Evolutionary conservation across 2,797 vertebrate species (phyloP), one percentile per base, ranked within the genome.

Genomic region (Etheostoma nigrum): DNA sequence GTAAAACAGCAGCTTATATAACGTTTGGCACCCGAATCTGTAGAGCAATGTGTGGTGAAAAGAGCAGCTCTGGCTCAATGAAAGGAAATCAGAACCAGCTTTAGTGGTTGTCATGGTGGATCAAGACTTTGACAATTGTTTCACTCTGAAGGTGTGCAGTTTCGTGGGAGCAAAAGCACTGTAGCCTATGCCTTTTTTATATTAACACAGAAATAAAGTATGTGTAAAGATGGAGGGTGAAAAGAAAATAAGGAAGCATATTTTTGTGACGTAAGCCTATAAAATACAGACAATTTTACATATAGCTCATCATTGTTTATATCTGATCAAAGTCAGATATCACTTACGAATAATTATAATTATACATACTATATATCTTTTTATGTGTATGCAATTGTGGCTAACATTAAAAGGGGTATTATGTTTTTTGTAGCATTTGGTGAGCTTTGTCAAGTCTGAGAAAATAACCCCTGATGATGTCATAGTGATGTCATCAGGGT

Each of bases 1-100:
- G 85, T 84, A 79, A 80, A 88, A 77, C 83, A 76, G 81, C 55
- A 53, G 77, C 72, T 89, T 86, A 83, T 89, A 79, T 79, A 90
- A 89, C 11, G 23, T 64, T 85, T 87, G 82, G 84, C 85, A 51
- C 15, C 44, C 2, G 25, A 64, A 59, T 49, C 36, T 13, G 60
- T 69, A 0, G 25, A 66, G 67, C 71, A 69, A 80, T 40, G 65
- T 58, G 78, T 11, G 27, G 58, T 82, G 64, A 76, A 83, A 77
- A 76, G 64, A 76, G 66, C 65, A 80, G 51, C 64, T 25, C 45
- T 19, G 49, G 53, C 72, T 74, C 45, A 33, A 60, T 80, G 72
- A 76, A 58, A 70, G 85, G 70, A 87, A 89, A 83, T 84, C 23
- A 80, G 76, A 85, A 69, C 23, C 74, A 72, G 82, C 70, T 83